Evolutionary conservation across 2,113 vertebrate species (phyloP), one percentile per base, ranked within the genome.

Genomic region (Platichthys stellatus): DNA sequence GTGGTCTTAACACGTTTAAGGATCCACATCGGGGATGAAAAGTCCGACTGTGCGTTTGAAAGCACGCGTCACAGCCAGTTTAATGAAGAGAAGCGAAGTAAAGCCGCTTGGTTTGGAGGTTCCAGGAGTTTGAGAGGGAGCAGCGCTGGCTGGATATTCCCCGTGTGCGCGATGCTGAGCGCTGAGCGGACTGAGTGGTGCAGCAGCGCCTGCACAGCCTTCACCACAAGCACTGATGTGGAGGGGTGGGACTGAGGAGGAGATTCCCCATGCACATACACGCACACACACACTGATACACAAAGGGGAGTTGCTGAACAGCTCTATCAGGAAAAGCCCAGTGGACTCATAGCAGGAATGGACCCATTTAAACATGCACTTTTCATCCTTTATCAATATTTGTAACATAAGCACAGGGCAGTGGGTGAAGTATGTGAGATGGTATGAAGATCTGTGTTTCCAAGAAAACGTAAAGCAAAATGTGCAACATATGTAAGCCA

Each of bases 11-110:
- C 45, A 68, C 77, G 69, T 38, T 35, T 80, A 58, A 73, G 20
- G 61, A 69, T 91, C 92, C 91, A 92, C 93, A 94, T 94, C 82
- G 68, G 88, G 88, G n/a, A 69, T 51, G 59, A 9, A 66, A 69
- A 67, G 58, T 74, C 47, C 11, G 38, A 31, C 72, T 68, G 71
- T 64, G 63, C 45, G 47, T 66, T 17, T 4, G 0, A 11, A 3
- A 18, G 21, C 60, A 5, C 76, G 74, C 72, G 23, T 35, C 54
- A 63, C 49, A 49, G 63, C 65, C 69, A 60, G 47, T 2, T 61
- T 18, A 7, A 5, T 9, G 9, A 58, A 21, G 54, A 45, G 28
- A 40, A 21, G 20, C 51, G 1, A 10, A 54, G n/a, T 9, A 10
- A 54, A 54, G 0, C 40, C 2, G 59, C 61, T 68, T 1, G 17